phyloP scores from a whole-genome alignment of 2,888 invertebrate genomes.

The Buathra laborator region DNA sequence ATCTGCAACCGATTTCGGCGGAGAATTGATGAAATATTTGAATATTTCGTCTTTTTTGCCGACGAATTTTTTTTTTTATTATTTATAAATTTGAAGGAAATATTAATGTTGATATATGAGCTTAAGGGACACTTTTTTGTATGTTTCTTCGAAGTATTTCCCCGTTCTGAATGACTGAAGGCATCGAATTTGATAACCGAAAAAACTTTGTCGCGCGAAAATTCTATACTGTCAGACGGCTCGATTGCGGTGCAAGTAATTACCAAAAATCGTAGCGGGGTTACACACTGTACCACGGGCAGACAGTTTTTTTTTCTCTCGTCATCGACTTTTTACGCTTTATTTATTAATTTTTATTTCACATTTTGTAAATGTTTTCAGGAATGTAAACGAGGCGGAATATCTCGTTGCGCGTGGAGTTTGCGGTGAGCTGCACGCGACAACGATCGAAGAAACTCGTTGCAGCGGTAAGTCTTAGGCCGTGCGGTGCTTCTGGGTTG shows the following conservation, averaged over 20 bases:
- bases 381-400: constrained; percentile 37
- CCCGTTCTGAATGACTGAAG: too few species aligned
- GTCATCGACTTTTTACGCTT: not conserved
- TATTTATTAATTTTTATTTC: not conserved
- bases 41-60: too few species aligned
- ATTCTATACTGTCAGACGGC: constrained; percentile 39
- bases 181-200: not conserved
- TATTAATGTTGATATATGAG: not conserved
- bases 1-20: too few species aligned
- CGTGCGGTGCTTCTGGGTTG: constrained; percentile 31
- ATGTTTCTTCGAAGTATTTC: not conserved
- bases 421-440: constrained; percentile 52
- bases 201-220: not conserved
- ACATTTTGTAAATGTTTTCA: not conserved
- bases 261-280: constrained; percentile 42
- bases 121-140: not conserved
- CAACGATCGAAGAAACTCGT: constrained; percentile 44
- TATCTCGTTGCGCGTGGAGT: constrained; percentile 43
- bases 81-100: not conserved
- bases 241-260: constrained; percentile 32
- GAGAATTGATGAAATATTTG: too few species aligned
- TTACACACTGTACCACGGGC: not conserved
- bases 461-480: not conserved
- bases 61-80: not conserved
- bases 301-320: not conserved